Percentiles rank a stretch among this genome's conserved stretches.
These are phyloP conservation scores for Heliothis virescens DNA, from an alignment of 1,140 invertebrate genomes.

Conservation along the genomic window DNA sequence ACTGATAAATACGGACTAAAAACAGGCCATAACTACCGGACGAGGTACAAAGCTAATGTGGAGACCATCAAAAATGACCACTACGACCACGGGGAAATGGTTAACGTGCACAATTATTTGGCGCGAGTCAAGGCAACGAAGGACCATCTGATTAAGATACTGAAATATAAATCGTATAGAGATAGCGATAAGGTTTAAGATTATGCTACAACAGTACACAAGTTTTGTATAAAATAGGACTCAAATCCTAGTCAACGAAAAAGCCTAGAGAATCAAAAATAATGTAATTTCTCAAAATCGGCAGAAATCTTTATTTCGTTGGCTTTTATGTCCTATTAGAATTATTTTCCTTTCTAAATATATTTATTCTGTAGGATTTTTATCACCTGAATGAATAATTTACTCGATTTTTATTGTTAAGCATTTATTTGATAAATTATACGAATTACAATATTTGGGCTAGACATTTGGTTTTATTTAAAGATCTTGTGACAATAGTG, in stretches of 20 bases:
- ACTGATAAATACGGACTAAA: slow-evolving; percentile 68
- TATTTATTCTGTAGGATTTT: neutral
- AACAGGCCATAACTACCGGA: slow-evolving; percentile 74
- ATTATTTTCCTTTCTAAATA: too few relatives aligned
- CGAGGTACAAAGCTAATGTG: slow-evolving; percentile 71
- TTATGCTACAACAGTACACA: neutral
- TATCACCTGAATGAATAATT: neutral
- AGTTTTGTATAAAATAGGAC: too few relatives aligned
- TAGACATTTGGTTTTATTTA: slow-evolving; percentile 72
- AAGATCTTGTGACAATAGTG: neutral
- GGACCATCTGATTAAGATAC: slow-evolving; percentile 63
- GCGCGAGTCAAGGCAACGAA: slow-evolving; percentile 62
- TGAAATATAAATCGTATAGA: slow-evolving; percentile 71
- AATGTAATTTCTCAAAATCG: too few relatives aligned
- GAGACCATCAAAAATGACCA: slow-evolving; percentile 77
- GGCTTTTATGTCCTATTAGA: too few relatives aligned
- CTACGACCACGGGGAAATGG: slow-evolving; percentile 48
- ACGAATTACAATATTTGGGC: slow-evolving; percentile 63
- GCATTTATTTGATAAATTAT: slow-evolving; percentile 56
- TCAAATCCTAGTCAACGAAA: neutral
- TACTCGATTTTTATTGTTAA: slow-evolving; percentile 41
- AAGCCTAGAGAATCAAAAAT: too few relatives aligned
- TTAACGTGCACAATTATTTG: slow-evolving; percentile 76
- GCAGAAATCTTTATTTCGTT: too few relatives aligned
- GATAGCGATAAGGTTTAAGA: slow-evolving; percentile 42